Evolutionary conservation across 2,888 invertebrate species (phyloP).

Genomic region (Zhuqinia jingwanae): DNA sequence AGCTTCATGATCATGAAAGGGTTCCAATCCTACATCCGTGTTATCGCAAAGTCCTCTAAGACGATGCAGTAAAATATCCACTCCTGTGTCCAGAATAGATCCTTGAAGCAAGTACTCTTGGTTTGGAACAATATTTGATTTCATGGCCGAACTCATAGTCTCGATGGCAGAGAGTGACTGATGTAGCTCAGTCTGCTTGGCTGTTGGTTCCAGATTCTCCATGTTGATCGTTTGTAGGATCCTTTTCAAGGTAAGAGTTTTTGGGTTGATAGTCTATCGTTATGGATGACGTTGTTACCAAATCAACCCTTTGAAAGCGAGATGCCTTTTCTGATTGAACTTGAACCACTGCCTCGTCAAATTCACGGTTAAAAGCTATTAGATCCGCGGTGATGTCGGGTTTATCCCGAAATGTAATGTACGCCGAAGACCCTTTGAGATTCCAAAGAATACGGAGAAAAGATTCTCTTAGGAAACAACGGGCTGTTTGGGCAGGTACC

Average conservation of each 20-base stretch:
- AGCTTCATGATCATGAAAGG: slow-evolving; percentile 96
- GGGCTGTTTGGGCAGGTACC: slow-evolving; percentile 61
- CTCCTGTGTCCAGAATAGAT: slow-evolving; percentile 94
- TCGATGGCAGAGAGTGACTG: slow-evolving; percentile 85
- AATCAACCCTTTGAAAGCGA: background rate
- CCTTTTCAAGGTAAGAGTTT: background rate
- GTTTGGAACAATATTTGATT: slow-evolving; percentile 92
- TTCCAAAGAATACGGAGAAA: slow-evolving; percentile 65
- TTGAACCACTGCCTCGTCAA: slow-evolving; percentile 57
- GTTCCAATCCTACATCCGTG: slow-evolving; percentile 93
- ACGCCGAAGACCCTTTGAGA: slow-evolving; percentile 21
- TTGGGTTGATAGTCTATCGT: slow-evolving; percentile 48
- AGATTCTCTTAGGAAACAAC: slow-evolving; percentile 58
- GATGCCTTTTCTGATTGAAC: background rate
- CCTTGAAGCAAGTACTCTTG: slow-evolving; percentile 97
- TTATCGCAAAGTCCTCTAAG: slow-evolving; percentile 96
- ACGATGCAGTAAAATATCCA: slow-evolving; percentile 94
- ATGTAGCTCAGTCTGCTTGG: slow-evolving; percentile 77
- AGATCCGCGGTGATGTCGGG: slow-evolving; percentile 46
- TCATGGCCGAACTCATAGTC: slow-evolving; percentile 89
- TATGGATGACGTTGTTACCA: slow-evolving; percentile 32
- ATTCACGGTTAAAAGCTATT: slow-evolving; percentile 57
- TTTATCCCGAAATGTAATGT: slow-evolving; percentile 41
- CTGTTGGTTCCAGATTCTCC: slow-evolving; percentile 74
- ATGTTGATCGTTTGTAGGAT: slow-evolving; percentile 17